phyloP scores from a whole-genome alignment of 1,140 invertebrate species.

The Drosophila sucinea region DNA sequence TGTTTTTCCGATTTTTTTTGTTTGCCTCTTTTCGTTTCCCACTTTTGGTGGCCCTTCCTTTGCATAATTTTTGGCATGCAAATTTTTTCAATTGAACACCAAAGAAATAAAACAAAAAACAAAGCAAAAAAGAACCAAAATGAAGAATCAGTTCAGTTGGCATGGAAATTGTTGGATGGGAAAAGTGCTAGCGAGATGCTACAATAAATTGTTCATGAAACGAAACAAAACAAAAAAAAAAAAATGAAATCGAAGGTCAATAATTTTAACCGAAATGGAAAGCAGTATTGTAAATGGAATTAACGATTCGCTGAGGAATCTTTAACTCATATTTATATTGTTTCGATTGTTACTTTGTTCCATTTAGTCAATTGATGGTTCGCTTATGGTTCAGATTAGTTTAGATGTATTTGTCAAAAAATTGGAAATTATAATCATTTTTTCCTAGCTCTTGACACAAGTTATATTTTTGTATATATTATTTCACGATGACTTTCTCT shows the following conservation, averaged over 20 bases:
- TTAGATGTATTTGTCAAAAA: background rate
- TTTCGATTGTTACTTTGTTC: too few relatives aligned
- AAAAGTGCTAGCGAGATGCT: slow-evolving; percentile 67
- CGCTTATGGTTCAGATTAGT: background rate
- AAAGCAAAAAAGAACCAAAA: slow-evolving; percentile 46
- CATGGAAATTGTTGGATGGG: slow-evolving; percentile 52
- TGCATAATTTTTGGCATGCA: slow-evolving; percentile 78
- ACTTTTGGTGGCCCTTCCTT: slow-evolving; percentile 34
- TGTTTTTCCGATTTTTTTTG: slow-evolving; percentile 52
- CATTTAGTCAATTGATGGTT: too few relatives aligned
- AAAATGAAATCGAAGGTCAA: slow-evolving; percentile 5
- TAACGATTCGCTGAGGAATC: too few relatives aligned
- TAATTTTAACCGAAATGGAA: background rate
- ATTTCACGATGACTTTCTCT: background rate
- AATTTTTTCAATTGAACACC: slow-evolving; percentile 75
- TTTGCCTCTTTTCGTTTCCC: slow-evolving; percentile 26
- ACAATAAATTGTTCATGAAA: slow-evolving; percentile 23
- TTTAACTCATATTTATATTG: too few relatives aligned
- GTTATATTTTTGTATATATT: background rate
- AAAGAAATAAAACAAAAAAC: slow-evolving; percentile 72
- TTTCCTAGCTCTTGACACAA: background rate
- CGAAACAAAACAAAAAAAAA: background rate
- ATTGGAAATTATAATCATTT: background rate
- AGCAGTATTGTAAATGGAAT: background rate
- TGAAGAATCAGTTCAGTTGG: slow-evolving; percentile 33